Evolutionary conservation across 1,140 invertebrate species (phyloP).

Genomic region (Drosophila gunungcola): DNA sequence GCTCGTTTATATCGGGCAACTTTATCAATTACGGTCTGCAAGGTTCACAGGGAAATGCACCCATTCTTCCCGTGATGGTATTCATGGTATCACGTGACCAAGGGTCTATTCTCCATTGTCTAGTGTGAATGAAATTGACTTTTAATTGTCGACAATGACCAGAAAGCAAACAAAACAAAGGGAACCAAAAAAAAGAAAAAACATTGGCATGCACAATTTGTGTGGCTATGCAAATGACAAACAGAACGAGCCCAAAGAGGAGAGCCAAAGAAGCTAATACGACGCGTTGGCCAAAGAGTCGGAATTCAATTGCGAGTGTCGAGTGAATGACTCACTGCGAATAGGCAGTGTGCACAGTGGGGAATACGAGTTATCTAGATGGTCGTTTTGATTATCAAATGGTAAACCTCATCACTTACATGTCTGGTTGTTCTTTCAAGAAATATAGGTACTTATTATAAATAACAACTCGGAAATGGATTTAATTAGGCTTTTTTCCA

Average conservation of each 20-base stretch:
- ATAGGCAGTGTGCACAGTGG: constrained; percentile 48
- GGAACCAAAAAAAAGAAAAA: constrained; percentile 11
- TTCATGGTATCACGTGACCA: constrained; percentile 51
- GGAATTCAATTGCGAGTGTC: constrained; percentile 33
- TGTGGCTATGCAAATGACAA: constrained; percentile 64
- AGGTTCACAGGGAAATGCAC: constrained; percentile 8
- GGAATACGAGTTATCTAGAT: neutral
- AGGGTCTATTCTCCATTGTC: constrained; percentile 28
- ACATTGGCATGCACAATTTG: constrained; percentile 65
- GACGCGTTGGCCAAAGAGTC: constrained; percentile 65
- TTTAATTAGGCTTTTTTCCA: no score
- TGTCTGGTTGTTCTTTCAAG: neutral
- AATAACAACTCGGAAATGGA: no score
- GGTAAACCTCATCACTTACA: neutral
- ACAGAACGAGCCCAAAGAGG: constrained; percentile 28
- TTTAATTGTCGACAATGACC: constrained; percentile 71
- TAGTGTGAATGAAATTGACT: constrained; percentile 70
- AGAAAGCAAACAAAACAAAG: constrained; percentile 31
- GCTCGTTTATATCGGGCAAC: constrained; percentile 12
- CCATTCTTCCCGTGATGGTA: neutral
- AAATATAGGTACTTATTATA: no score
- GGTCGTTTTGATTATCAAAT: neutral
- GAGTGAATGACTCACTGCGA: constrained; percentile 54
- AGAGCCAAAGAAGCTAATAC: constrained; percentile 25
- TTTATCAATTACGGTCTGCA: constrained; percentile 21